A percentile compares a stretch with the other conserved stretches of the same genome.
Conservation (phyloP, 2,888 invertebrate genomes). For the Nesidiocoris tenuis region DNA sequence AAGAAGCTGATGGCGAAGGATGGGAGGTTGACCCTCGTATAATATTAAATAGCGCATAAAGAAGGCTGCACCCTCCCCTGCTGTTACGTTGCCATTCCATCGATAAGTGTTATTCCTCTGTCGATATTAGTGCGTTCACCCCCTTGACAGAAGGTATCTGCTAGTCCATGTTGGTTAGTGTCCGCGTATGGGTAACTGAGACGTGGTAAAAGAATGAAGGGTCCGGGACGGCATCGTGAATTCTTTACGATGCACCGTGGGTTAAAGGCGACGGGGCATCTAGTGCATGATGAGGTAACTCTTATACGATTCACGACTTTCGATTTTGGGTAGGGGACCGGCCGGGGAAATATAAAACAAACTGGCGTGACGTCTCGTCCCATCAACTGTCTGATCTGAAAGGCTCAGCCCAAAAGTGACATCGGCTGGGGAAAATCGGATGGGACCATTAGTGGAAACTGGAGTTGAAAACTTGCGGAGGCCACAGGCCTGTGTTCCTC, state of each 20-base stretch:
- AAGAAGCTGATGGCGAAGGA: conserved; percentile 16
- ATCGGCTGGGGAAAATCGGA: neutral
- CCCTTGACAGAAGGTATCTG: neutral
- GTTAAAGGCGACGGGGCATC: neutral
- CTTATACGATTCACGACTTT: neutral
- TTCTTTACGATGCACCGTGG: neutral
- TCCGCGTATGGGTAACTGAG: neutral
- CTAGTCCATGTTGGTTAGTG: neutral
- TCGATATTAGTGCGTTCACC: conserved; percentile 39
- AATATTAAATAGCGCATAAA: conserved; percentile 45
- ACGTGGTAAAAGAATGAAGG: neutral
- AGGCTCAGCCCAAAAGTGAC: neutral
- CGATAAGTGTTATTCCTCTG: conserved; percentile 37
- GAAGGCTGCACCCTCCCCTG: conserved; percentile 15
- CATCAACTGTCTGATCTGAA: neutral
- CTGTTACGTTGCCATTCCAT: conserved; percentile 6
- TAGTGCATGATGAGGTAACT: neutral
- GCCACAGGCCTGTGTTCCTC: too few species aligned
- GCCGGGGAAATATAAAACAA: neutral
- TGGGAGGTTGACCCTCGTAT: conserved; percentile 40
- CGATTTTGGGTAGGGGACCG: neutral
- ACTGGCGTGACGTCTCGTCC: neutral
- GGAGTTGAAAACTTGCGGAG: too few species aligned
- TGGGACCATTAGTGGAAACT: too few species aligned
- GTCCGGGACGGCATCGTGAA: neutral